Evolutionary conservation across 2,113 vertebrate genomes (phyloP).

Genomic region (Rana temporaria): DNA sequence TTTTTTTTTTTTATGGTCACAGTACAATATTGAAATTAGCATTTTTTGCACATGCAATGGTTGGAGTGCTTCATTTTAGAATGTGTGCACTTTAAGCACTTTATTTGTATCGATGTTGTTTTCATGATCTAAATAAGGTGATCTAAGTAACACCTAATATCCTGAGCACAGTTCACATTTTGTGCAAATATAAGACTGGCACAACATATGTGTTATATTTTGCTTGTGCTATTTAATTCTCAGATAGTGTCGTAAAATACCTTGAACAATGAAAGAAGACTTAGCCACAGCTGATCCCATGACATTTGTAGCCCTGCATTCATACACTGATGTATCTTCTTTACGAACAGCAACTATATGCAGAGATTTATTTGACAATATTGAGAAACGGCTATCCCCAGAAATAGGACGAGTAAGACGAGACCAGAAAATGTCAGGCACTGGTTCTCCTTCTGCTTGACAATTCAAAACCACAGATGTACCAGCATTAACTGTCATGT

Average conservation of each 20-base stretch:
- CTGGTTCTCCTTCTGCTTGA: conserved; percentile 87
- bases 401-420: conserved; percentile 77
- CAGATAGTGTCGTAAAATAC: conserved; percentile 63
- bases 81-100: too few species aligned
- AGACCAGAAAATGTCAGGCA: conserved; percentile 83
- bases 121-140: too few species aligned
- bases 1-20: too few species aligned
- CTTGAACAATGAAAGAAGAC: conserved; percentile 82
- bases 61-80: too few species aligned
- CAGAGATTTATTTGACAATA: conserved; percentile 84
- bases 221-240: too few species aligned
- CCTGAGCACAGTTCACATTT: too few species aligned
- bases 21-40: too few species aligned
- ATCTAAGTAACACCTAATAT: too few species aligned
- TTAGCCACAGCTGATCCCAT: conserved; percentile 85
- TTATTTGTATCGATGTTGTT: too few species aligned
- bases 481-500: conserved; percentile 80
- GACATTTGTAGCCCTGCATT: conserved; percentile 90
- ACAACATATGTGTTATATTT: too few species aligned
- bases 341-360: conserved; percentile 76
- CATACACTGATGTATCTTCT: conserved; percentile 89
- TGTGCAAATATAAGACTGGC: too few species aligned
- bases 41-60: too few species aligned
- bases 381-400: conserved; percentile 70
- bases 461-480: conserved; percentile 82